Evolutionary conservation across 2,888 invertebrate genomes (phyloP).

Genomic region (Axea sp.): DNA sequence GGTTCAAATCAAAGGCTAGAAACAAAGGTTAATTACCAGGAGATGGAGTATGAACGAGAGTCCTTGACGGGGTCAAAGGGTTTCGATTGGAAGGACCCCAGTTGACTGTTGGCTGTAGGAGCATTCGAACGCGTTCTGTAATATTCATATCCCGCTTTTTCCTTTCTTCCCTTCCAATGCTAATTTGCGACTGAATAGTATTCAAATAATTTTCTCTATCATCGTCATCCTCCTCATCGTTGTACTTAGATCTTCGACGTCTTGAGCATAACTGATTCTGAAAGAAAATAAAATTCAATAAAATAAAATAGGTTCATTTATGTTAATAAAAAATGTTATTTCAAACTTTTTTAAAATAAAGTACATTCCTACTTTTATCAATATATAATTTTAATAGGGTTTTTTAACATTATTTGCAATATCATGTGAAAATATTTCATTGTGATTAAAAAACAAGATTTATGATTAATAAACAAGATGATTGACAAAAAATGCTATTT

Average conservation of each 20-base stretch:
- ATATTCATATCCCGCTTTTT: conserved; percentile 61
- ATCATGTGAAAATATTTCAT: no score
- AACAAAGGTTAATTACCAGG: conserved; percentile 67
- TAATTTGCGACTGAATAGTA: conserved; percentile 57
- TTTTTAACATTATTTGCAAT: no score
- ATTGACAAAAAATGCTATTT: no score
- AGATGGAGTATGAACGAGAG: conserved; percentile 69
- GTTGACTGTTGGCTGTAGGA: conserved; percentile 85
- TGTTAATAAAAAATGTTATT: no score
- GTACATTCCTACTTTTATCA: no score
- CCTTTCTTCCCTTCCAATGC: conserved; percentile 47
- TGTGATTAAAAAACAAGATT: background rate
- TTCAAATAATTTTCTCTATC: conserved; percentile 69
- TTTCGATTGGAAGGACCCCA: conserved; percentile 84
- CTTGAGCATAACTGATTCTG: conserved; percentile 70
- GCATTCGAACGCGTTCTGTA: conserved; percentile 80
- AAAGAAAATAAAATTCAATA: conserved; percentile 3
- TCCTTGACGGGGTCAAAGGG: conserved; percentile 75
- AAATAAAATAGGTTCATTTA: no score
- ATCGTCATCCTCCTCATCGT: conserved; percentile 69
- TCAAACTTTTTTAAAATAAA: no score
- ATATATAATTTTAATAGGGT: no score
- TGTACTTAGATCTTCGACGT: conserved; percentile 67
- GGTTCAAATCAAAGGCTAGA: background rate
- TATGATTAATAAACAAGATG: no score